A percentile compares a stretch with the other conserved stretches of the same genome.
These are phyloP conservation scores for Julus scandinavius DNA, from an alignment of 2,888 invertebrate species.

Conservation along the genomic window DNA sequence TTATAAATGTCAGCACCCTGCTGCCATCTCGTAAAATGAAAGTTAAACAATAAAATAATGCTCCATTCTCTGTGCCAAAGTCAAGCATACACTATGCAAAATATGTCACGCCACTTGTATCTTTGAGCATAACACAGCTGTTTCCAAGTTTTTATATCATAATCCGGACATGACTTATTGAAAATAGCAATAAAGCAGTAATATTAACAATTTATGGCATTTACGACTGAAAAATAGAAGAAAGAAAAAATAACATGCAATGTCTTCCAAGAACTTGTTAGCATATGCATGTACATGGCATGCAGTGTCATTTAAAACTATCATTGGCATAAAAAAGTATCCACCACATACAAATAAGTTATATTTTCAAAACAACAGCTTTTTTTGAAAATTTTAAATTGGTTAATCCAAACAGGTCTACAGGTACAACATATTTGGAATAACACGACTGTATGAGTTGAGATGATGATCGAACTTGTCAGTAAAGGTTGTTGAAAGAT, in stretches of 20 bases:
- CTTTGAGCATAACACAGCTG: not conserved
- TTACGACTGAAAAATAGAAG: not conserved
- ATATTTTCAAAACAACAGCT: not conserved
- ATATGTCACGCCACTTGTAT: not conserved
- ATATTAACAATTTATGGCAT: not conserved
- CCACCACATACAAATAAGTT: not conserved
- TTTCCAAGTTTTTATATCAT: not conserved
- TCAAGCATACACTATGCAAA: not conserved
- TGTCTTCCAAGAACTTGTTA: not conserved
- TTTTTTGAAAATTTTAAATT: not conserved
- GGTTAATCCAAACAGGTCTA: not conserved
- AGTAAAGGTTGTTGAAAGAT: not conserved
- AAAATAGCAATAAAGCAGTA: not conserved
- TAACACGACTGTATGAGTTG: not conserved
- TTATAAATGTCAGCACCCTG: conserved; percentile 36
- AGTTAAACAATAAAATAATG: not conserved
- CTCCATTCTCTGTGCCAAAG: not conserved
- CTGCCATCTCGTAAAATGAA: not conserved
- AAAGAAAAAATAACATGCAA: not conserved
- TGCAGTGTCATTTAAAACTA: not conserved
- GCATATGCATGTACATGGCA: not conserved
- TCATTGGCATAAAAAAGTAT: not conserved
- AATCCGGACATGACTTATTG: not conserved
- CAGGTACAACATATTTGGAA: not conserved
- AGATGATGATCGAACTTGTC: not conserved